phyloP scores from a whole-genome alignment of 2,113 vertebrate species.

The Catagonus wagneri region DNA sequence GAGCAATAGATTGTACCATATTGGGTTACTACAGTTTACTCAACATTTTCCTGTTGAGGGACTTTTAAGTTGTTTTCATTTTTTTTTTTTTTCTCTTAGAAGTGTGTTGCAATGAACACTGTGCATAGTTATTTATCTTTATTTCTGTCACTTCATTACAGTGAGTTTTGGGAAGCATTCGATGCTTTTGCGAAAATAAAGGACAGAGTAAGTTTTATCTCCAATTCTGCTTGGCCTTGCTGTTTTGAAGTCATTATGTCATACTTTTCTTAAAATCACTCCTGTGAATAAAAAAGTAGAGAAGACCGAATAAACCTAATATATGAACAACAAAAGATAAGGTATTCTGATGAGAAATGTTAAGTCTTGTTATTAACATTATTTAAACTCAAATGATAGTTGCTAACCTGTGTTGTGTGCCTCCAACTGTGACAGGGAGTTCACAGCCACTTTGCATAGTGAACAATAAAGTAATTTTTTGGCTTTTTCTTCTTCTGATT shows the following conservation, averaged over 20 bases:
- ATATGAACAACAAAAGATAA: not conserved
- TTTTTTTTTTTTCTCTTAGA: not conserved
- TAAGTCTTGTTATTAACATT: conserved; percentile 1
- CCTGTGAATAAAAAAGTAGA: conserved; percentile 12
- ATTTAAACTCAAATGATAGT: conserved; percentile 35
- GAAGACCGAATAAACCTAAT: not conserved
- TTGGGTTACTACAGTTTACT: conserved; percentile 14
- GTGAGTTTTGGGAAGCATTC: conserved; percentile 44
- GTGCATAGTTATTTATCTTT: not conserved
- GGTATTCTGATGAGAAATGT: not conserved
- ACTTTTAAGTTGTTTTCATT: conserved; percentile 5
- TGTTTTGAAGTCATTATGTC: conserved; percentile 27
- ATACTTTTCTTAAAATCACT: conserved; percentile 56
- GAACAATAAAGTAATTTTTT: conserved; percentile 99
- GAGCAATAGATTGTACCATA: conserved; percentile 14
- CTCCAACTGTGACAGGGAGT: conserved; percentile 97
- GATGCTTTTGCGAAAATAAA: conserved; percentile 56
- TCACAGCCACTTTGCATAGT: conserved; percentile 99
- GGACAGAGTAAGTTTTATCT: not conserved
- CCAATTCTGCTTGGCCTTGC: conserved; percentile 13
- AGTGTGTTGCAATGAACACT: not conserved
- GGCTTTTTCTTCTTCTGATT: conserved; percentile 98
- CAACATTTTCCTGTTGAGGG: not conserved
- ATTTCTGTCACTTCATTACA: not conserved
- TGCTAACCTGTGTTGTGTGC: conserved; percentile 96